phyloP scores from a whole-genome alignment of 1,140 invertebrate genomes.

The Oryzaephilus surinamensis region DNA sequence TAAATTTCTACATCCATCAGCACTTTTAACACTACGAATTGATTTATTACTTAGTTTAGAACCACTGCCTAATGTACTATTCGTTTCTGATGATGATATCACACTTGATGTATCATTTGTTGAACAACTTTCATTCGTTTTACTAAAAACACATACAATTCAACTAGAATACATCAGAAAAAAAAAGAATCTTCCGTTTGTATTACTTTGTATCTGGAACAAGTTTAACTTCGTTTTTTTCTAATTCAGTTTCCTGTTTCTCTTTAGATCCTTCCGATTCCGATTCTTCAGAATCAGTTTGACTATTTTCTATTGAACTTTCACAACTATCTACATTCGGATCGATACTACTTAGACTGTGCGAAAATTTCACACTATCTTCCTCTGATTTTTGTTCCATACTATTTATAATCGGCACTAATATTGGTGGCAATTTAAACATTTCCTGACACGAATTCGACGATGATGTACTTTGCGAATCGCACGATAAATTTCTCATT shows the following conservation, averaged over 20 bases:
- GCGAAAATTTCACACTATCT: constrained; percentile 18
- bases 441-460: constrained; percentile 43
- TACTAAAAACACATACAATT: too few species aligned
- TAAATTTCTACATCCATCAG: constrained; percentile 36
- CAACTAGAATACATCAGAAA: too few species aligned
- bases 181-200: too few species aligned
- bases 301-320: constrained; percentile 42
- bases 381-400: constrained; percentile 21
- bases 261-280: too few species aligned
- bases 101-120: too few species aligned
- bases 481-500: constrained; percentile 42
- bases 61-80: too few species aligned
- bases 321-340: constrained; percentile 55
- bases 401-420: constrained; percentile 46
- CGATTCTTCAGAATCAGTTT: constrained; percentile 20
- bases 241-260: too few species aligned
- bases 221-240: too few species aligned
- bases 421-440: constrained; percentile 54
- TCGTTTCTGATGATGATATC: too few species aligned
- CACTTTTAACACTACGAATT: constrained; percentile 53
- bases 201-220: too few species aligned
- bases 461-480: constrained; percentile 38
- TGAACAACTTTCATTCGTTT: too few species aligned
- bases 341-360: constrained; percentile 51
- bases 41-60: too few species aligned